Percentiles rank a stretch among this genome's conserved stretches.
Conservation (phyloP, 2,888 invertebrate genomes). For the Agrochola lota region DNA sequence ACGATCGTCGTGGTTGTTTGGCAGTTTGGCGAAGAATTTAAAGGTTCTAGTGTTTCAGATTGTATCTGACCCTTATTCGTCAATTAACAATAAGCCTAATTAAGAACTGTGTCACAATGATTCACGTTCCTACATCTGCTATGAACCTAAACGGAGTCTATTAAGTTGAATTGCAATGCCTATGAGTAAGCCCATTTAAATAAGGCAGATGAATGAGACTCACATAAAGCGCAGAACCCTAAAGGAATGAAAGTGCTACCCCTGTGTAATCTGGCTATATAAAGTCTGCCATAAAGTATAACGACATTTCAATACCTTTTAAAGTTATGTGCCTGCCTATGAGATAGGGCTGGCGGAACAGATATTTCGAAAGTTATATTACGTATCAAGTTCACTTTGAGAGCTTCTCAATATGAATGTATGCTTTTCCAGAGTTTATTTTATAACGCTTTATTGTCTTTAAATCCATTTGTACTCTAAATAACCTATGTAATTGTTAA, state of each 20-base stretch:
- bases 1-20: slow-evolving; percentile 13
- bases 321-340: slow-evolving; percentile 63
- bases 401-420: slow-evolving; percentile 6
- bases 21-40: background rate
- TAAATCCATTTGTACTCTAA: background rate
- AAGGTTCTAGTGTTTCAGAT: background rate
- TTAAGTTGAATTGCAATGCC: slow-evolving; percentile 49
- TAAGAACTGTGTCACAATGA: slow-evolving; percentile 59
- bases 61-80: slow-evolving; percentile 28
- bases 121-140: slow-evolving; percentile 53
- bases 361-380: slow-evolving; percentile 33
- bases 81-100: slow-evolving; percentile 35
- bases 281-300: slow-evolving; percentile 66
- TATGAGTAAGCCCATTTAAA: slow-evolving; percentile 55
- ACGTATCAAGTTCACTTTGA: slow-evolving; percentile 1
- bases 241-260: slow-evolving; percentile 50
- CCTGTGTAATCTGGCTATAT: slow-evolving; percentile 58
- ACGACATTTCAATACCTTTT: slow-evolving; percentile 65
- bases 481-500: background rate
- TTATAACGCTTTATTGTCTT: background rate
- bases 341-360: slow-evolving; percentile 55
- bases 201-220: slow-evolving; percentile 33
- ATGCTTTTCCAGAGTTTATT: background rate
- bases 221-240: slow-evolving; percentile 43
- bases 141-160: slow-evolving; percentile 41